A percentile compares a stretch with the other conserved stretches of the same genome.
phyloP scores from a whole-genome alignment of 2,113 vertebrate genomes.

The Pantherophis guttatus region DNA sequence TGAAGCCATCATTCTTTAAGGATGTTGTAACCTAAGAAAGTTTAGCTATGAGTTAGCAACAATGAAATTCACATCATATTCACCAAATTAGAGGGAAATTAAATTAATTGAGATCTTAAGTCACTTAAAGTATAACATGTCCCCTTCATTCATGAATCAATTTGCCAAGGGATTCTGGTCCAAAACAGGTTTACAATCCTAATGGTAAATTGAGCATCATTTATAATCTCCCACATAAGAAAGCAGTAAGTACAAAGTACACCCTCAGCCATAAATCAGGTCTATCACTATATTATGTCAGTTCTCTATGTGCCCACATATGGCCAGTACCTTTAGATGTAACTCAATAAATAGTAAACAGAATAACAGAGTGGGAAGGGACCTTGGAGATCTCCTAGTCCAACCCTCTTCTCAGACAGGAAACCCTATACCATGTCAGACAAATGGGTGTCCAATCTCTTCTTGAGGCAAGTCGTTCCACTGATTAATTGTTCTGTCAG shows the following conservation, averaged over 20 bases:
- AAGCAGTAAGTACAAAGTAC: not conserved
- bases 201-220: not conserved
- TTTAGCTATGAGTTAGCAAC: not conserved
- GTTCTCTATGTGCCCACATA: not conserved
- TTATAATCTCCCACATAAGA: not conserved
- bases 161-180: not conserved
- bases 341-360: not conserved
- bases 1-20: not conserved
- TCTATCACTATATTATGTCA: not conserved
- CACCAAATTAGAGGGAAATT: not conserved
- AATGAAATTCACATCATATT: not conserved
- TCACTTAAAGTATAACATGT: not conserved
- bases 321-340: not conserved
- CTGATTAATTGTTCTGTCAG: too few relatives aligned
- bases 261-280: not conserved
- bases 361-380: too few relatives aligned
- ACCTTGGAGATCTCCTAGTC: too few relatives aligned
- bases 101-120: not conserved
- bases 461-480: too few relatives aligned
- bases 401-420: too few relatives aligned
- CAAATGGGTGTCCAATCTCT: too few relatives aligned
- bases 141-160: not conserved
- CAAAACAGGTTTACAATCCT: not conserved
- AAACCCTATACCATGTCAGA: too few relatives aligned
- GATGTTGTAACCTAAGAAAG: rapidly evolving